Evolutionary conservation across 2,797 vertebrate species (phyloP).

Genomic region (Enteromius viviparus): DNA sequence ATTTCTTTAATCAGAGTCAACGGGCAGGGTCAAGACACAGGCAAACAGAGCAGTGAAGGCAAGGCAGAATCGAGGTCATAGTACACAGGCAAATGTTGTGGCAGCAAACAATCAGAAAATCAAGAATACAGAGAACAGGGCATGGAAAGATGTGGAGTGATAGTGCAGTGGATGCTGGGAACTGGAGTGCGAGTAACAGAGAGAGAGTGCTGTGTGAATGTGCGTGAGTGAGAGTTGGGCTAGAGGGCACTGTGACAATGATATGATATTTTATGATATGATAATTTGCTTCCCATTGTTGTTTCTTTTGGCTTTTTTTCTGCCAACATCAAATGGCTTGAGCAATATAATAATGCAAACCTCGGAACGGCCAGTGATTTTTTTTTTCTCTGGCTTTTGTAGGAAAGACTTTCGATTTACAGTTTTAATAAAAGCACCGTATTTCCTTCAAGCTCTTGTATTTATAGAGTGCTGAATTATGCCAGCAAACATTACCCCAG

Average conservation of each 20-base stretch:
- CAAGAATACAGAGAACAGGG: too few species aligned
- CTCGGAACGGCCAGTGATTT: constrained; percentile 23
- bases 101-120: too few species aligned
- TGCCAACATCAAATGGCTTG: constrained; percentile 52
- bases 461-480: constrained; percentile 74
- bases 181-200: too few species aligned
- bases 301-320: neutral
- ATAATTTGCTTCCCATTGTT: neutral
- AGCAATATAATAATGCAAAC: constrained; percentile 64
- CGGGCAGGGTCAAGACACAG: too few species aligned
- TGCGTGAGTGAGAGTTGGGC: too few species aligned
- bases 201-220: too few species aligned
- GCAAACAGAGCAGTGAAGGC: too few species aligned
- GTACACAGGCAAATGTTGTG: too few species aligned
- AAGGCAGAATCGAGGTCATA: too few species aligned
- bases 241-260: neutral
- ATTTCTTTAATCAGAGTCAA: too few species aligned
- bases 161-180: too few species aligned
- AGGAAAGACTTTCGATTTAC: constrained; percentile 67
- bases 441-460: constrained; percentile 65
- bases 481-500: constrained; percentile 68
- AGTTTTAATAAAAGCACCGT: constrained; percentile 74
- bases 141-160: too few species aligned
- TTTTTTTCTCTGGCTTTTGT: constrained; percentile 33
- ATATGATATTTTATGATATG: neutral